phyloP scores from a whole-genome alignment of 2,797 vertebrate species.

The Smutsia temminckii region DNA sequence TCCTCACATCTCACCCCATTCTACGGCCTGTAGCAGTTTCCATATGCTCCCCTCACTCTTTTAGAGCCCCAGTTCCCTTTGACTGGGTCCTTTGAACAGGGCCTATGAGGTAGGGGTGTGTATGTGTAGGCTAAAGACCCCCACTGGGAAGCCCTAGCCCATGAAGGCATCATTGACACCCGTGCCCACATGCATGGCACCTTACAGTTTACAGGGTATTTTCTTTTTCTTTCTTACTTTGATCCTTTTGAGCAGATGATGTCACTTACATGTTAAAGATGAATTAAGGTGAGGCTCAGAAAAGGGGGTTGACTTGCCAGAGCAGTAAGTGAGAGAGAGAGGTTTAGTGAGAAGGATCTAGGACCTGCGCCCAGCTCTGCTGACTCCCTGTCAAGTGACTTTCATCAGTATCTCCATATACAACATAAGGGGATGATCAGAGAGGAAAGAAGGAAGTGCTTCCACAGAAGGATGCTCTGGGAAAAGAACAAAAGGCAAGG shows the following conservation, averaged over 20 bases:
- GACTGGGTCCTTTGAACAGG: background rate
- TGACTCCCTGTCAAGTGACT: background rate
- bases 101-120: too few relatives aligned
- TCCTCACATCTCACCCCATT: background rate
- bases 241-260: background rate
- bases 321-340: background rate
- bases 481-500: background rate
- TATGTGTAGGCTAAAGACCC: rapidly evolving
- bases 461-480: background rate
- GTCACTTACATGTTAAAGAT: background rate
- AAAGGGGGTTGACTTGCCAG: background rate
- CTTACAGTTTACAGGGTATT: background rate
- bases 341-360: background rate
- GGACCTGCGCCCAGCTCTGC: background rate
- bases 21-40: background rate
- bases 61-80: background rate
- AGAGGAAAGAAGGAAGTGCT: background rate
- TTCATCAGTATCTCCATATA: background rate
- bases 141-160: background rate
- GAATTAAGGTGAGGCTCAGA: background rate
- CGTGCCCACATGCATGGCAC: background rate
- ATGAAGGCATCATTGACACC: background rate
- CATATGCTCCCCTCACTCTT: background rate
- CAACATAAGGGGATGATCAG: background rate
- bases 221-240: background rate